Conservation (phyloP, 2,113 vertebrate genomes). For the Aplodontia rufa region DNA sequence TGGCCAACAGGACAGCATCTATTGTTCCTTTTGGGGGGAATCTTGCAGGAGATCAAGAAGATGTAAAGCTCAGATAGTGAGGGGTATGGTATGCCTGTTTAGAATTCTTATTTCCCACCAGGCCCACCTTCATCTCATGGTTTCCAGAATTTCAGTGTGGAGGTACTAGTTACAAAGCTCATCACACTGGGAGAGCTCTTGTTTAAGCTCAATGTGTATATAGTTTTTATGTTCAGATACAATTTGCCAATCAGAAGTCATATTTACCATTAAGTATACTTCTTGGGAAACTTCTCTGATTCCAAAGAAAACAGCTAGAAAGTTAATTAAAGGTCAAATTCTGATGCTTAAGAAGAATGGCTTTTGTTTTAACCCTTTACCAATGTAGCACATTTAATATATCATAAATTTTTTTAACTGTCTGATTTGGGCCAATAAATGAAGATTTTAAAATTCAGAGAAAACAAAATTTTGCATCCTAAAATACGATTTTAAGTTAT, state of each 20-base stretch:
- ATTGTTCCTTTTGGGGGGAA: neutral
- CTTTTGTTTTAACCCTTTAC: neutral
- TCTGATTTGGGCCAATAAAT: neutral
- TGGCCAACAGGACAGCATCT: neutral
- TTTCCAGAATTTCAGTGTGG: neutral
- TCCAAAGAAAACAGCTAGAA: neutral
- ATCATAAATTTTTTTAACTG: neutral
- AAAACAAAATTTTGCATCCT: neutral
- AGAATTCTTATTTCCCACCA: neutral
- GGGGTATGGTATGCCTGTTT: fast-evolving
- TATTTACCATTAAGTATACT: neutral
- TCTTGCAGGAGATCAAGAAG: neutral
- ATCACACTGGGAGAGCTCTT: neutral
- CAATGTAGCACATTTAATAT: neutral
- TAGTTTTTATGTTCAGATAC: neutral
- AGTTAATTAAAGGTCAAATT: neutral
- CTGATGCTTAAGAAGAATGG: neutral
- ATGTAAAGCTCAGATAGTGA: neutral
- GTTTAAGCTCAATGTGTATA: neutral
- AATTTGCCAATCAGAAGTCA: neutral
- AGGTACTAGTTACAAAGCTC: neutral
- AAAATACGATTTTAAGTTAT: neutral
- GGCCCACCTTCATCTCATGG: fast-evolving
- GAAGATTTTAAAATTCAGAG: constrained; percentile 11
- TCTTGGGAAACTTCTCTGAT: neutral